Evolutionary conservation across 2,113 vertebrate species (phyloP).

Genomic region (Bos indicus): DNA sequence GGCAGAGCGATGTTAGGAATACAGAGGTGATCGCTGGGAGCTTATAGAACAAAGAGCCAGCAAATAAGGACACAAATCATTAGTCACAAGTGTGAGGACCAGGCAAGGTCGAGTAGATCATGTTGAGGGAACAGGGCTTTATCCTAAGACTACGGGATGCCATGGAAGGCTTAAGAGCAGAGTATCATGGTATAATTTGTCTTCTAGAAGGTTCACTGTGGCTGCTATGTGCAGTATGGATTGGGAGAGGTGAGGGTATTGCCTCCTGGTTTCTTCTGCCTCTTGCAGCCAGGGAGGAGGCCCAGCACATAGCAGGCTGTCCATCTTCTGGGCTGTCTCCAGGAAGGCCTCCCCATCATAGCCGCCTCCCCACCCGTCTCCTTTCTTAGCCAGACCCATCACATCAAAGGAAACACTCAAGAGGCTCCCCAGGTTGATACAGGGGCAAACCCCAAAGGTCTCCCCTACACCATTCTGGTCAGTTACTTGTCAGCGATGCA

Average conservation of each 20-base stretch:
- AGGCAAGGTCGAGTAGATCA: background rate
- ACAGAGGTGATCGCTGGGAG: background rate
- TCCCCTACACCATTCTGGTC: background rate
- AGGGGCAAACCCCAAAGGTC: background rate
- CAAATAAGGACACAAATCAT: background rate
- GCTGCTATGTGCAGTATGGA: background rate
- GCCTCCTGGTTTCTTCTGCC: background rate
- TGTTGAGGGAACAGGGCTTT: background rate
- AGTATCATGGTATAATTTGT: background rate
- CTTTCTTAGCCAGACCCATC: background rate
- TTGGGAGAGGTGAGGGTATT: background rate
- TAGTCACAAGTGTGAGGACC: background rate
- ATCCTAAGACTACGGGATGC: background rate
- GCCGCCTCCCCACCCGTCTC: background rate
- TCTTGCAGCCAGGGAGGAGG: background rate
- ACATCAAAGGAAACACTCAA: background rate
- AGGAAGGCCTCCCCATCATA: background rate
- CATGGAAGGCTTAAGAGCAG: background rate
- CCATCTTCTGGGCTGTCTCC: background rate
- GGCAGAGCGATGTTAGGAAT: background rate
- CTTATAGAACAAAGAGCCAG: background rate
- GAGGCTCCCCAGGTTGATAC: background rate
- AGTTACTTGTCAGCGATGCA: background rate
- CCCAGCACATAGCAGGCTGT: background rate
- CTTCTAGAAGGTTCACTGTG: background rate